Percentiles rank a stretch among this genome's conserved stretches.
These are phyloP conservation scores for Sphaeridia pumilis DNA, from an alignment of 2,888 invertebrate species.

Conservation along the genomic window DNA sequence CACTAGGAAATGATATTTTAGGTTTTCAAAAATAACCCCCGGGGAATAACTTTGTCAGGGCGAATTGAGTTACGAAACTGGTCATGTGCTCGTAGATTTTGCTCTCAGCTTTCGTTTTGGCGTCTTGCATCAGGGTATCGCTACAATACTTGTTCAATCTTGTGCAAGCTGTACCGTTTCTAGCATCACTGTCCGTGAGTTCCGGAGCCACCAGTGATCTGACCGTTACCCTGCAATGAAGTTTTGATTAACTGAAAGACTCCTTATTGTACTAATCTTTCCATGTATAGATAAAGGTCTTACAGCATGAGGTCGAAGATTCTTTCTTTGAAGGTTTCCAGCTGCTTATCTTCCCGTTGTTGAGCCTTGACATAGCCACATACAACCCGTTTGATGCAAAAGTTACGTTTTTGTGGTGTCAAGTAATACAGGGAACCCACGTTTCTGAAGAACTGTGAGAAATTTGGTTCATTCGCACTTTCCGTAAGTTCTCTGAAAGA, in stretches of 20 bases:
- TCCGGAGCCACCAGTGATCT: constrained; percentile 32
- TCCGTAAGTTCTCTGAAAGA: constrained; percentile 10
- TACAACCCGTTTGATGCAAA: constrained; percentile 34
- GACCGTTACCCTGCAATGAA: constrained; percentile 23
- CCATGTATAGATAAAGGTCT: background rate
- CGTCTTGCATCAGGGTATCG: constrained; percentile 29
- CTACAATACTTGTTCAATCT: constrained; percentile 32
- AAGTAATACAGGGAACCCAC: constrained; percentile 34
- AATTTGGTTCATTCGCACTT: constrained; percentile 22
- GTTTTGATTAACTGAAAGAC: background rate
- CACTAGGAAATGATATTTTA: background rate
- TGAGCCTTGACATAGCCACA: constrained; percentile 28
- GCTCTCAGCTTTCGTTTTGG: constrained; percentile 28
- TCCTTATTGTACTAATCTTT: background rate
- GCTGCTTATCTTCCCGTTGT: constrained; percentile 20
- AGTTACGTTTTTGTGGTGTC: constrained; percentile 29
- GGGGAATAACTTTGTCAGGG: constrained; percentile 18
- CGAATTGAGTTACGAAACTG: constrained; percentile 27
- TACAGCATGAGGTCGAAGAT: constrained; percentile 36
- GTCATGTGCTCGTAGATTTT: constrained; percentile 33
- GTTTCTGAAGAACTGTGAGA: constrained; percentile 31
- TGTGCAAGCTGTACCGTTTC: constrained; percentile 20
- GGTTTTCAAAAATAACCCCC: constrained; percentile 1
- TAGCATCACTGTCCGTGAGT: constrained; percentile 16
- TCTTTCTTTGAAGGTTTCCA: constrained; percentile 18